phyloP scores from a whole-genome alignment of 2,113 vertebrate species.

The Amia ocellicauda region DNA sequence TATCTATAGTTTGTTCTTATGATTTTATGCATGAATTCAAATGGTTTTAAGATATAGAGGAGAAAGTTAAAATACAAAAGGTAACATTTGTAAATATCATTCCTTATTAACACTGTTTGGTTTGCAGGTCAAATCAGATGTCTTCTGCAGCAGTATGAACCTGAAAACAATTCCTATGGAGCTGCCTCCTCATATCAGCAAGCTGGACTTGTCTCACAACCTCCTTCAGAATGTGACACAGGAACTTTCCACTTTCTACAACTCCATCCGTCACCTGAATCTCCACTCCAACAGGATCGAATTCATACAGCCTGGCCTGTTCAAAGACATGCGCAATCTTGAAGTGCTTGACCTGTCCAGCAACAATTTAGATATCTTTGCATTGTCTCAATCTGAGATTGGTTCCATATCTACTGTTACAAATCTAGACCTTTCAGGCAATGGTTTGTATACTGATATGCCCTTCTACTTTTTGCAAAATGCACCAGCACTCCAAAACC shows the following conservation, averaged over 20 bases:
- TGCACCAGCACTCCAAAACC: slow-evolving; percentile 65
- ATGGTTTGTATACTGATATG: slow-evolving; percentile 81
- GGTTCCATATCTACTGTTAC: slow-evolving; percentile 69
- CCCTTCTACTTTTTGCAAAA: slow-evolving; percentile 72
- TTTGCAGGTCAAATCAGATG: slow-evolving; percentile 69
- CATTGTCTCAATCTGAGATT: slow-evolving; percentile 47
- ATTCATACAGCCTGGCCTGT: slow-evolving; percentile 75
- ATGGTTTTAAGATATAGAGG: no score
- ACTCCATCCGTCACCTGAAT: slow-evolving; percentile 67
- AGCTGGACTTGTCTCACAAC: slow-evolving; percentile 81
- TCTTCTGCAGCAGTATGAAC: slow-evolving; percentile 67
- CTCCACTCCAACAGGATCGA: slow-evolving; percentile 80
- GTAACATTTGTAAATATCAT: no score
- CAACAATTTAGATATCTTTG: slow-evolving; percentile 71
- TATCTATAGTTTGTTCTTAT: no score
- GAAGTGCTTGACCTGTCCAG: slow-evolving; percentile 77
- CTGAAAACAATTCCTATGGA: slow-evolving; percentile 65
- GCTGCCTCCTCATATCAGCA: slow-evolving; percentile 62
- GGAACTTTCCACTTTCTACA: slow-evolving; percentile 61
- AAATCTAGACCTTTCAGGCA: slow-evolving; percentile 80
- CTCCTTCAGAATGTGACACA: slow-evolving; percentile 71
- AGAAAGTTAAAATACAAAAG: no score
- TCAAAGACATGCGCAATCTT: slow-evolving; percentile 68
- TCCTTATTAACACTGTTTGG: no score
- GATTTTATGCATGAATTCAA: no score